Conservation (phyloP, 2,797 vertebrate species). For the Sciurus carolinensis region DNA sequence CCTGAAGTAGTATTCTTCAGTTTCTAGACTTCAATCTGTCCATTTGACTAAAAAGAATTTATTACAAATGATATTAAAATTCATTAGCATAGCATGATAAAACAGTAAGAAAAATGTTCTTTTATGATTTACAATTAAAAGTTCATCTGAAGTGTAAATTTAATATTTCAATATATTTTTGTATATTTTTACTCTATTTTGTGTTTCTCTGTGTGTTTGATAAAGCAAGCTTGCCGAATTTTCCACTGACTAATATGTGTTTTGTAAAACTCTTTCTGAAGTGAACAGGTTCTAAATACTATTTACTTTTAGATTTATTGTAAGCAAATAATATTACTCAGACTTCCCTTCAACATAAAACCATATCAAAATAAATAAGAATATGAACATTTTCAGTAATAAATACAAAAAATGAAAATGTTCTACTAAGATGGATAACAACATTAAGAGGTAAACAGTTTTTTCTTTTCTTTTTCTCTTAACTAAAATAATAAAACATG, state of each 20-base stretch:
- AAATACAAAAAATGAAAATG: not conserved
- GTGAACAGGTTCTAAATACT: not conserved
- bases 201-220: not conserved
- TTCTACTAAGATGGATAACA: not conserved
- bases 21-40: not conserved
- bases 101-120: not conserved
- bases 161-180: not conserved
- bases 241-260: not conserved
- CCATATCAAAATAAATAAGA: slow-evolving; percentile 22
- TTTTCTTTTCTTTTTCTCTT: not conserved
- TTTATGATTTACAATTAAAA: not conserved
- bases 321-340: not conserved
- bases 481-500: not conserved
- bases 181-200: not conserved
- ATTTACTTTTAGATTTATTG: slow-evolving; percentile 24
- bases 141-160: not conserved
- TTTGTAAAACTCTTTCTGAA: slow-evolving; percentile 15
- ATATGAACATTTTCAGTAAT: not conserved
- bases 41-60: not conserved
- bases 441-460: not conserved
- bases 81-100: not conserved
- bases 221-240: not conserved
- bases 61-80: not conserved
- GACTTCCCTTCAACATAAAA: not conserved
- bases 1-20: not conserved